Conservation (phyloP, 2,888 invertebrate species). For the Neelides folsomi region DNA sequence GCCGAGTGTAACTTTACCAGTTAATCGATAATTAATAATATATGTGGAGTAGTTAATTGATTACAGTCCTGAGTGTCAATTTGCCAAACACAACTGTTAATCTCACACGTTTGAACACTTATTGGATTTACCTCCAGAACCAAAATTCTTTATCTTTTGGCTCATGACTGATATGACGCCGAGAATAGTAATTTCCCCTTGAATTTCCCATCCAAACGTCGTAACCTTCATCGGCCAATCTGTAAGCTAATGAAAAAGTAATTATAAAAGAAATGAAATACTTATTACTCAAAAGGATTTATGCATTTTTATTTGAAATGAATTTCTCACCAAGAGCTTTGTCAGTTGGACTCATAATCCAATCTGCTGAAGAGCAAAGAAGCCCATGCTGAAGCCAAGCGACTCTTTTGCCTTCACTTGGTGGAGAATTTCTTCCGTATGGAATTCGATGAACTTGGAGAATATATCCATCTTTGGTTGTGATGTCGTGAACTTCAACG, state of each 20-base stretch:
- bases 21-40: too few relatives aligned
- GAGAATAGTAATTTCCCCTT: slow-evolving; percentile 41
- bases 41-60: too few relatives aligned
- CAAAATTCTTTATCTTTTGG: slow-evolving; percentile 38
- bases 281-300: too few relatives aligned
- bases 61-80: too few relatives aligned
- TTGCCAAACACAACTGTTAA: too few relatives aligned
- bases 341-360: slow-evolving; percentile 39
- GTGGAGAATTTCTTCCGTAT: slow-evolving; percentile 35
- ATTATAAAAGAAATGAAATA: too few relatives aligned
- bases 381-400: slow-evolving; percentile 40
- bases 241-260: slow-evolving; percentile 40
- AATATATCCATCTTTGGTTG: slow-evolving; percentile 13
- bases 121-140: slow-evolving; percentile 23
- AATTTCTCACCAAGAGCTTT: slow-evolving; percentile 36
- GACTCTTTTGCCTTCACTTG: slow-evolving; percentile 15
- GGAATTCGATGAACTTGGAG: slow-evolving; percentile 11
- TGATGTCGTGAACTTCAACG: slow-evolving; percentile 11
- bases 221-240: slow-evolving; percentile 33
- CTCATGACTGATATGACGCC: slow-evolving; percentile 36
- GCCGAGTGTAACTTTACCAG: too few relatives aligned
- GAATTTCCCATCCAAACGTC: slow-evolving; percentile 41
- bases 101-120: too few relatives aligned
- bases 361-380: slow-evolving; percentile 38
- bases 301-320: too few relatives aligned